phyloP scores from a whole-genome alignment of 2,797 vertebrate species.

The Champsocephalus gunnari region DNA sequence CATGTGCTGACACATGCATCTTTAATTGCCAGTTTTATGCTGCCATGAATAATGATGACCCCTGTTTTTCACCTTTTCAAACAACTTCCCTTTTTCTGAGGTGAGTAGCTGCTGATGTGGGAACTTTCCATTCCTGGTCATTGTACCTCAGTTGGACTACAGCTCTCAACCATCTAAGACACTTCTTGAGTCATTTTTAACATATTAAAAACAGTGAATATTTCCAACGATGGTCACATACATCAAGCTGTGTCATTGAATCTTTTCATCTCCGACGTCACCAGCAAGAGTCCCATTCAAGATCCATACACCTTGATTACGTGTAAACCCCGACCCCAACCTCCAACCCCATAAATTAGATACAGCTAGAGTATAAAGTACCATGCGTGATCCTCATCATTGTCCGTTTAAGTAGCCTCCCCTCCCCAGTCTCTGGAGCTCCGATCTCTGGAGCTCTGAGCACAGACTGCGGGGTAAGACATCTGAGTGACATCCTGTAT shows the following conservation, averaged over 20 bases:
- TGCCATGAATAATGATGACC: slow-evolving; percentile 61
- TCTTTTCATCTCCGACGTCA: slow-evolving; percentile 44
- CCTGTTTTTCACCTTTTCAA: slow-evolving; percentile 43
- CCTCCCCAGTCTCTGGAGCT: slow-evolving; percentile 51
- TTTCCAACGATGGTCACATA: slow-evolving; percentile 44
- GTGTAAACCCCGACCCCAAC: slow-evolving; percentile 39
- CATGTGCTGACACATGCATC: slow-evolving; percentile 68
- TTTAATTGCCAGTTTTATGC: slow-evolving; percentile 68
- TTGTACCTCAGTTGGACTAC: slow-evolving; percentile 57
- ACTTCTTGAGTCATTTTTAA: slow-evolving; percentile 51
- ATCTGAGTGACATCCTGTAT: slow-evolving; percentile 82
- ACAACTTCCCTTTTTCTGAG: slow-evolving; percentile 40
- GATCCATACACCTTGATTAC: slow-evolving; percentile 50
- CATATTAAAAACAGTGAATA: slow-evolving; percentile 53
- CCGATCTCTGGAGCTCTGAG: slow-evolving; percentile 58
- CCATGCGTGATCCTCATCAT: slow-evolving; percentile 58
- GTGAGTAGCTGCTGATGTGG: slow-evolving; percentile 38
- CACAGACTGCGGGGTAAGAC: slow-evolving; percentile 83
- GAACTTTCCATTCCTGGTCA: slow-evolving; percentile 55
- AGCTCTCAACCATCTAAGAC: slow-evolving; percentile 58
- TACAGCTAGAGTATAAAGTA: slow-evolving; percentile 64
- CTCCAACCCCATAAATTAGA: slow-evolving; percentile 43
- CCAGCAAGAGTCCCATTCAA: slow-evolving; percentile 49
- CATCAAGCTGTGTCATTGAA: slow-evolving; percentile 18
- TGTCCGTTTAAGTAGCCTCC: slow-evolving; percentile 51